These are phyloP conservation scores for Lepidotrigona ventralis DNA, from an alignment of 1,140 invertebrate genomes.

Conservation along the genomic window DNA sequence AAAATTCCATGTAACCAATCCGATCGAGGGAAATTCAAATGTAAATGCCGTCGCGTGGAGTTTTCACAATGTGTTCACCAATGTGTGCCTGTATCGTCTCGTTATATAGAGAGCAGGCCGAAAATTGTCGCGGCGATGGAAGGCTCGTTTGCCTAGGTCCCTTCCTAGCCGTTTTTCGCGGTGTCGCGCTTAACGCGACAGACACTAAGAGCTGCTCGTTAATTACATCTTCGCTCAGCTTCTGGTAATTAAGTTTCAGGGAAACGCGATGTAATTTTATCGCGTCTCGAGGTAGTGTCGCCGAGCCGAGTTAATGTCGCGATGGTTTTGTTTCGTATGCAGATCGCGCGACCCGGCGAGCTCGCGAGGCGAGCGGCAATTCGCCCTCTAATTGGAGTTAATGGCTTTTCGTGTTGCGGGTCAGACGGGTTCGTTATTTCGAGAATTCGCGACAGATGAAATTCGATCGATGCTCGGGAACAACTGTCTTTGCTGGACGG, in stretches of 20 bases:
- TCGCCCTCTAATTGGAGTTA: constrained; percentile 3
- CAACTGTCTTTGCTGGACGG: no score
- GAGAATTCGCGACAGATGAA: background rate
- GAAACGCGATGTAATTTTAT: constrained; percentile 30
- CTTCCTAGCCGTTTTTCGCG: background rate
- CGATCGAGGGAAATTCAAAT: no score
- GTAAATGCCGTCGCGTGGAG: no score
- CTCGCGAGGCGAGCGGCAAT: background rate
- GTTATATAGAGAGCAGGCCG: background rate
- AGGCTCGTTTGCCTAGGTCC: background rate
- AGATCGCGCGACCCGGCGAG: background rate
- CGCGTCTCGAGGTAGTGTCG: background rate
- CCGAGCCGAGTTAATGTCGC: constrained; percentile 9
- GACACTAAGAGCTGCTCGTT: constrained; percentile 19
- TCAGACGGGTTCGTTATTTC: background rate
- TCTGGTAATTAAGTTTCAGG: constrained; percentile 38
- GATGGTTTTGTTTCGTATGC: constrained; percentile 6
- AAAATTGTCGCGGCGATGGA: background rate
- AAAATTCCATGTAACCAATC: no score
- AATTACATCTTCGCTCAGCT: constrained; percentile 16
- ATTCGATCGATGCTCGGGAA: background rate
- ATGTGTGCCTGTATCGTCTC: no score
- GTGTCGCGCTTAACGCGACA: background rate
- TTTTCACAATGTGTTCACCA: background rate
- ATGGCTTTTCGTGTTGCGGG: background rate